Conservation (phyloP, 2,888 invertebrate species). For the Sarcophaga carnaria region DNA sequence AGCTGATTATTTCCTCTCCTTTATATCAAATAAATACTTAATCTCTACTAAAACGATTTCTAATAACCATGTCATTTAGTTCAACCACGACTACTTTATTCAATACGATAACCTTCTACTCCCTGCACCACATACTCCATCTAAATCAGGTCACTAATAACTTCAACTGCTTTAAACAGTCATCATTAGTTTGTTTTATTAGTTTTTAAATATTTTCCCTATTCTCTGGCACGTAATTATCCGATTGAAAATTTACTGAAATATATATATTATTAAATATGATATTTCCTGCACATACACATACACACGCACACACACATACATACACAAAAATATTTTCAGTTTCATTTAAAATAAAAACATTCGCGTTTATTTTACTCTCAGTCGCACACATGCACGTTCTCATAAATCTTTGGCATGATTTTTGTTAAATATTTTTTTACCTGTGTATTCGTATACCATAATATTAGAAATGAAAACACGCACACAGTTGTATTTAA, state of each 20-base stretch:
- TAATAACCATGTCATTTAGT: no score
- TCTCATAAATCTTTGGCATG: neutral
- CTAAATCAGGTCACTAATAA: neutral
- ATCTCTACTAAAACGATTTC: no score
- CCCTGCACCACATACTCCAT: neutral
- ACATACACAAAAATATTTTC: neutral
- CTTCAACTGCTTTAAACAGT: neutral
- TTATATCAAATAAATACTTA: no score
- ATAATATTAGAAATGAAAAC: neutral
- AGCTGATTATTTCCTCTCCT: no score
- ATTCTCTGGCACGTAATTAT: slow-evolving; percentile 27
- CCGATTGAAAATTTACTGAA: slow-evolving; percentile 1
- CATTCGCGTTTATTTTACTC: neutral
- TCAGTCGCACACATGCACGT: neutral
- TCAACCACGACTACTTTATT: no score
- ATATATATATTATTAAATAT: neutral
- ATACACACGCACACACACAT: neutral
- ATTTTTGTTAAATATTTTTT: neutral
- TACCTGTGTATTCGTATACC: neutral
- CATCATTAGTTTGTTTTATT: slow-evolving; percentile 15
- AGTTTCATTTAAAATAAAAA: neutral
- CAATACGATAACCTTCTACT: no score
- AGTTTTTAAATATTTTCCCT: slow-evolving; percentile 26
- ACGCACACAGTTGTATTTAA: neutral
- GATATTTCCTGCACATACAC: neutral